Base-by-base conservation (phyloP, 2,888 invertebrate genomes). In the Leptopterna dolabrata region DNA sequence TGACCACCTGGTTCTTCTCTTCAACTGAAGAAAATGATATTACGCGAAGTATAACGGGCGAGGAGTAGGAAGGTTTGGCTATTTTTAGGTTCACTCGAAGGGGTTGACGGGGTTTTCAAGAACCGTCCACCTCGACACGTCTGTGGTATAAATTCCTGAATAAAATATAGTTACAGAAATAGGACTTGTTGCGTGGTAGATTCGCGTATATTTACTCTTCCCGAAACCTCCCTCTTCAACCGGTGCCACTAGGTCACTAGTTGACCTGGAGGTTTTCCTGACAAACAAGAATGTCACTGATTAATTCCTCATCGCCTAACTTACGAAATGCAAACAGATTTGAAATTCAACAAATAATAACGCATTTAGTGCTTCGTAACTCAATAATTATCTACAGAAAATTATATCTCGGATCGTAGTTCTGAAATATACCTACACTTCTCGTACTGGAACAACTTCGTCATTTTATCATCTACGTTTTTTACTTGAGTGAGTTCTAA, bases 101-200 rank as follows among this genome's bases (percentile, higher is more conserved):
- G 63, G 63, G 63, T 24, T 63, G 63, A 63, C 63, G 24, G 24
- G 51, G 63, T 63, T 63, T 63, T 63, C 63, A 63, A 63, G 63
- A 63, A 63, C 63, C 63, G 24, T 24, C 63, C 63, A 63, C 63
- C 63, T 63, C 24, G 63, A 63, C 63, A 19, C 63, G 63, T 63
- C 63, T 63, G 24, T 63, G 11, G 63, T 24, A 63, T 63, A 63
- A 63, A 63, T 63, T 63, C 63, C 63, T 63, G 63, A 63, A 63
- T 63, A 63, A n/a, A 63, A 63, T 63, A 63, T 63, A 63, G 63
- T 63, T 24, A 63, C 63, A 24, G 19, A 63, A 63, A 63, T 63
- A 63, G 63, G 63, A 63, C 63, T 63, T 63, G 63, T 63, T 63
- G 63, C 63, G 63, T 63, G 63, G 63, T 63, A 24, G 63, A 63